Evolutionary conservation across 2,888 invertebrate species (phyloP), one percentile per base, ranked within the genome.

Genomic region (Melanophora roralis): DNA sequence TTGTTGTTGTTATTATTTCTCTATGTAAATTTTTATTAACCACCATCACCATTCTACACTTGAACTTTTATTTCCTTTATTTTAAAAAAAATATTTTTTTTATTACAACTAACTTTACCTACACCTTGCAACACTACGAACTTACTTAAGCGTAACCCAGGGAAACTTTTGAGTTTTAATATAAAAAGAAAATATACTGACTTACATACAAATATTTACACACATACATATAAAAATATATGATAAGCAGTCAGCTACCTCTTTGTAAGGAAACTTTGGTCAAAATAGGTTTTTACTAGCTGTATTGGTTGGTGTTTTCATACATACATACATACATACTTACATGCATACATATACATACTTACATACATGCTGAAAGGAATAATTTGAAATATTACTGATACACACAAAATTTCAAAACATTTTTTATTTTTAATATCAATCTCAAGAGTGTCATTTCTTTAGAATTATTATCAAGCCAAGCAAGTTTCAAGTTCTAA

Each of bases 81-180:
- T 27, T 36, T 23, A 55, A n/a, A 23, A 47, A 49, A 72, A 67
- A 53, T n/a, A n/a, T n/a, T n/a, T n/a, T 47, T 45, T 72, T 72
- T 60, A 49, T 77, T 32, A n/a, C 36, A 14, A n/a, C n/a, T n/a
- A 57, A 49, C 36, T 64, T 57, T 34, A 1, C 9, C 16, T 23
- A 8, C 32, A 7, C 14, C 21, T 21, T 27, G 7, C 27, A 4
- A 6, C 12, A 14, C 9, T 23, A 27, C 38, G 21, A 32, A 5
- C 14, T 5, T 1, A 34, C 36, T 14, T 36, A 19, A n/a, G 1
- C 36, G 62, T 73, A 57, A 72, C 80, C 62, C 67, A 21, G 76
- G 80, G 75, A 76, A 80, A 80, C 80, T 72, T 75, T 72, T 75
- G 49, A 71, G 40, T 75, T 75, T 71, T 72, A 80, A 80, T 75